Evolutionary conservation across 1,140 invertebrate genomes (phyloP).

Genomic region (Dryas iulia): DNA sequence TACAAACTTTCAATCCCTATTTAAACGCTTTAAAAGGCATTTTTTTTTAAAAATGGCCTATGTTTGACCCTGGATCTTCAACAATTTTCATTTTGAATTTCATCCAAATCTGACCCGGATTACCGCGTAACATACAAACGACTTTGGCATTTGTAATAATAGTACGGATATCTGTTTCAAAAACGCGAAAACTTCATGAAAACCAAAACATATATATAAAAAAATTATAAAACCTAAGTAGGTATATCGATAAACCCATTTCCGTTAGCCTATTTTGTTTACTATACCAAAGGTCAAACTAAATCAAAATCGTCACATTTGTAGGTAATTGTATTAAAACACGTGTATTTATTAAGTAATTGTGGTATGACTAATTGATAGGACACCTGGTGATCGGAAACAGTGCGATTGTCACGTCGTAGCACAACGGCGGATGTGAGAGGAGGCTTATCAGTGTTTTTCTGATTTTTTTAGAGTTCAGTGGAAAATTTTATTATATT

Average conservation of each 20-base stretch:
- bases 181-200: too few species aligned
- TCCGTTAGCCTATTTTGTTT: not conserved
- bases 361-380: not conserved
- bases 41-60: too few species aligned
- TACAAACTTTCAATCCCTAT: too few species aligned
- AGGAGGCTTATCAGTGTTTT: not conserved
- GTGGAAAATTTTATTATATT: not conserved
- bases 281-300: not conserved
- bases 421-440: not conserved
- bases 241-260: not conserved
- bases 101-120: too few species aligned
- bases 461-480: not conserved
- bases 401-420: conserved; percentile 26
- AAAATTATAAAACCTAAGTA: too few species aligned
- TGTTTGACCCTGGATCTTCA: too few species aligned
- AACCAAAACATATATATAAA: too few species aligned
- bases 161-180: too few species aligned
- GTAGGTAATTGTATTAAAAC: not conserved
- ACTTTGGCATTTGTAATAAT: too few species aligned
- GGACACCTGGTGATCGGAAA: conserved; percentile 28
- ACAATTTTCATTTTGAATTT: too few species aligned
- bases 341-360: conserved; percentile 1
- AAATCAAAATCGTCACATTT: not conserved
- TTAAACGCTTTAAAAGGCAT: too few species aligned
- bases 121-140: too few species aligned